phyloP scores from a whole-genome alignment of 1,140 invertebrate species.

The Globodera rostochiensis region DNA sequence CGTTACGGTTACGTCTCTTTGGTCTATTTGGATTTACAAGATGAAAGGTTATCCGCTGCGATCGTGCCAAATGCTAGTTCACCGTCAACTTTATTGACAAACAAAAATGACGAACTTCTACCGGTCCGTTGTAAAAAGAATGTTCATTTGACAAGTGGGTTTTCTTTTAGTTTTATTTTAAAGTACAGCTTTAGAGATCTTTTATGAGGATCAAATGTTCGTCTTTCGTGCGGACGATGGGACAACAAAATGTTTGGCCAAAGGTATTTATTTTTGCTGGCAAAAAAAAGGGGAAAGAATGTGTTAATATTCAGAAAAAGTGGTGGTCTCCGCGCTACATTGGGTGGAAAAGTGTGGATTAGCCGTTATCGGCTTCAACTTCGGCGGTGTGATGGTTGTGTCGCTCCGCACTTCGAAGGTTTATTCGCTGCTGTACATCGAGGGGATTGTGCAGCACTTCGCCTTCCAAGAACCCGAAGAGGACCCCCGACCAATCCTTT shows the following conservation, averaged over 20 bases:
- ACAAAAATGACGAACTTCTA: background rate
- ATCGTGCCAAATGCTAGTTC: background rate
- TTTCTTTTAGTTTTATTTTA: background rate
- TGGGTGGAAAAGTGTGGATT: conserved; percentile 34
- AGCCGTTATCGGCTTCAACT: conserved; percentile 37
- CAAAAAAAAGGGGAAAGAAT: background rate
- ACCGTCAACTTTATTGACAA: background rate
- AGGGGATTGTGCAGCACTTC: conserved; percentile 37
- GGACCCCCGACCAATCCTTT: conserved; percentile 38
- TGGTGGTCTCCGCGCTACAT: conserved; percentile 33
- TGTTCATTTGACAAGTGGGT: conserved; percentile 21
- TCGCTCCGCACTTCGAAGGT: conserved; percentile 41
- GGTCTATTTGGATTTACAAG: conserved; percentile 20
- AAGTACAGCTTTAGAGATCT: conserved; percentile 28
- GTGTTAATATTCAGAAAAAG: conserved; percentile 35
- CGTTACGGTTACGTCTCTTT: conserved; percentile 23
- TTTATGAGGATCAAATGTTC: conserved; percentile 39
- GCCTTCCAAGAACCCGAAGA: conserved; percentile 44
- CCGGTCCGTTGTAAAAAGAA: conserved; percentile 19
- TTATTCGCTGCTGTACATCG: conserved; percentile 27
- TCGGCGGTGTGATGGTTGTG: conserved; percentile 35
- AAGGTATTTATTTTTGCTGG: conserved; percentile 11
- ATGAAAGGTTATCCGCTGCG: background rate
- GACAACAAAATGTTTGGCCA: conserved; percentile 17
- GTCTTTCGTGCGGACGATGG: conserved; percentile 34